Base-by-base conservation (phyloP, 2,113 vertebrate genomes). In the Dasyprocta punctata region DNA sequence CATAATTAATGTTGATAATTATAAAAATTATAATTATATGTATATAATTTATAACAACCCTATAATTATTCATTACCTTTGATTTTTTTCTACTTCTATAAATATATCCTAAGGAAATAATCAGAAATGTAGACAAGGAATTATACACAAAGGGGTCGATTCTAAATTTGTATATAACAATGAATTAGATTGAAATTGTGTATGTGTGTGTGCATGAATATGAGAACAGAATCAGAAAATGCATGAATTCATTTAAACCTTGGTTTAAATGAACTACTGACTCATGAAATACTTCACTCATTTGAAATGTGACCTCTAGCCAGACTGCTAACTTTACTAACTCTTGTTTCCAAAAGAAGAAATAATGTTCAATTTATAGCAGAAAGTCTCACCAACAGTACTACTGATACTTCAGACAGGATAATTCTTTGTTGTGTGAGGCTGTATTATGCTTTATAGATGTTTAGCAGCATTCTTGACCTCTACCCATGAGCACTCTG, bases 41-140 rank as follows among this genome's bases (percentile, higher is more conserved):
- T 54, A 77, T 28, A 47, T 38, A 63, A 82, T 47, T 82, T 61
- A 63, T 71, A 30, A 89, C 28, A 86, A n/a, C 24, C 20, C 6
- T 47, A 1, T 86, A 61, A 89, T 86, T 77, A 77, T 24, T 94
- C 33, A 87, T 78, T 67, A 13, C 9, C n/a, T 78, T 90, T 28
- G 49, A 90, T n/a, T 22, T 71, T 11, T 71, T 80, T 84, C 86
- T 5, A 41, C 60, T 67, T 95, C 38, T 69, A 11, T n/a, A 73
- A 84, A 71, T 80, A 44, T 78, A 84, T 3, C 5, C 44, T 33
- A 97, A 86, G 71, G 44, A 96, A 94, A 90, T 63, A 78, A 80
- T 87, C 60, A 96, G 67, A 96, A 77, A 63, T 67, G 63, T 33
- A 85, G 56, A 63, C n/a, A 33, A 92, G 44, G 58, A 83, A 80